Percentiles rank a stretch among this genome's conserved stretches.
These are phyloP conservation scores for Elaeidobius kamerunicus DNA, from an alignment of 2,888 invertebrate species.

Conservation along the genomic window DNA sequence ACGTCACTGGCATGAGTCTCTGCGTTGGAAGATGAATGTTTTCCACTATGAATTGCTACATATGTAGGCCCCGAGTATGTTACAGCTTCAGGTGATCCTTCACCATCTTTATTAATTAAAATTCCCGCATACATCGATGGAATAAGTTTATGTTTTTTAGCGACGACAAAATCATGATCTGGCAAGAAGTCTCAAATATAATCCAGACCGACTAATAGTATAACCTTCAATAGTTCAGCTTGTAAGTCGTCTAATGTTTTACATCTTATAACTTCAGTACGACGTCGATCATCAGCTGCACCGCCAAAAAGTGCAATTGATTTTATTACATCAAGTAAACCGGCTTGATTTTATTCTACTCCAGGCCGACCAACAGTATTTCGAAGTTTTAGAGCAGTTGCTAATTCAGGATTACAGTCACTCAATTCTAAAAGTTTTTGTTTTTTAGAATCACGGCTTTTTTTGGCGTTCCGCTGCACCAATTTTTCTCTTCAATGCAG, in stretches of 20 bases:
- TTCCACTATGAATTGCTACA: constrained; percentile 41
- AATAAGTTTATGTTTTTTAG: constrained; percentile 33
- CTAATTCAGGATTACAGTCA: neutral
- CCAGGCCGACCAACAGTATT: neutral
- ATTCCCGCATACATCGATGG: constrained; percentile 33
- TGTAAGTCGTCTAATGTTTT: neutral
- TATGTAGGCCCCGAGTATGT: constrained; percentile 47
- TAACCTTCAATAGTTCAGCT: neutral
- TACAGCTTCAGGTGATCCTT: constrained; percentile 42
- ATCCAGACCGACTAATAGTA: neutral
- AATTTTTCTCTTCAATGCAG: neutral
- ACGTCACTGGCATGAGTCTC: constrained; percentile 29
- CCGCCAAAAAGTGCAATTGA: neutral
- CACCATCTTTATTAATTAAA: constrained; percentile 33
- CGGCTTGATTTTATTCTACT: neutral
- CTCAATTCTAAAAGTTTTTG: no score
- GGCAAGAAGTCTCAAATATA: constrained; percentile 17
- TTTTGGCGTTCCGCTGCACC: neutral
- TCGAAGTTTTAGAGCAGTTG: neutral
- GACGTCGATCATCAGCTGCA: constrained; percentile 2
- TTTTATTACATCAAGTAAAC: constrained; percentile 1
- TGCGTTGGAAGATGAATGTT: constrained; percentile 32
- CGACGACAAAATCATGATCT: constrained; percentile 34
- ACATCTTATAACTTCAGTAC: neutral
- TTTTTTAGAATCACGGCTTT: neutral